A percentile compares a stretch with the other conserved stretches of the same genome.
phyloP scores from a whole-genome alignment of 2,113 vertebrate species.

The Thunnus thynnus region DNA sequence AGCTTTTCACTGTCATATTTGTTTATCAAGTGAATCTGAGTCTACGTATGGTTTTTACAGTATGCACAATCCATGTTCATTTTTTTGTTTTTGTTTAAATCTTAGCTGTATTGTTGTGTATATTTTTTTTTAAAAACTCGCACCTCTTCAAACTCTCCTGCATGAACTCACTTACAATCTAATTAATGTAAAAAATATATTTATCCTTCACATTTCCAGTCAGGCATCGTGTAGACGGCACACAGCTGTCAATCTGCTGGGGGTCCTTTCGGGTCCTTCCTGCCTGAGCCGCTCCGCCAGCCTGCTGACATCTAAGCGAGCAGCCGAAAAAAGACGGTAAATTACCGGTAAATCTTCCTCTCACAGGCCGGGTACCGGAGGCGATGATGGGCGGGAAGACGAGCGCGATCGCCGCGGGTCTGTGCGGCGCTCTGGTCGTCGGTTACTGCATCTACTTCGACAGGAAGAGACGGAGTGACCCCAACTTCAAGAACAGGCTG shows the following conservation, averaged over 20 bases:
- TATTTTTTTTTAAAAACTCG: no score
- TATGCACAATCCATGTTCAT: no score
- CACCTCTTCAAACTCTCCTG: no score
- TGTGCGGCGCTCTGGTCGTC: constrained; percentile 93
- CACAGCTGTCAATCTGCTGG: constrained; percentile 11
- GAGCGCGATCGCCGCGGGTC: constrained; percentile 92
- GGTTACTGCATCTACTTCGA: constrained; percentile 97
- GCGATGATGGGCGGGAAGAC: constrained; percentile 89
- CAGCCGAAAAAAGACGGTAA: not conserved
- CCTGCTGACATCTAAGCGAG: not conserved
- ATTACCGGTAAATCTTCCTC: not conserved
- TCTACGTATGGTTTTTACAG: no score
- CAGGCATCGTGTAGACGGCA: constrained; percentile 35
- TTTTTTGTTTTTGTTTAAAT: no score
- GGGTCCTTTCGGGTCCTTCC: constrained; percentile 69
- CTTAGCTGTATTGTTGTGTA: no score
- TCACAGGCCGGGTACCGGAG: not conserved
- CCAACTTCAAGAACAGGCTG: constrained; percentile 94
- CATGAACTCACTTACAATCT: not conserved
- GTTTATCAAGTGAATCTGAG: no score
- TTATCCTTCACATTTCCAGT: constrained; percentile 30
- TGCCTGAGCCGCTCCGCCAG: constrained; percentile 33
- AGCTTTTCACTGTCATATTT: no score
- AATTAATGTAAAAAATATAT: not conserved
- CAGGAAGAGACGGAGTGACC: constrained; percentile 93